These are phyloP conservation scores for Phenganax stokvisi DNA, from an alignment of 92 coral and sea anemone species.

Conservation along the genomic window DNA sequence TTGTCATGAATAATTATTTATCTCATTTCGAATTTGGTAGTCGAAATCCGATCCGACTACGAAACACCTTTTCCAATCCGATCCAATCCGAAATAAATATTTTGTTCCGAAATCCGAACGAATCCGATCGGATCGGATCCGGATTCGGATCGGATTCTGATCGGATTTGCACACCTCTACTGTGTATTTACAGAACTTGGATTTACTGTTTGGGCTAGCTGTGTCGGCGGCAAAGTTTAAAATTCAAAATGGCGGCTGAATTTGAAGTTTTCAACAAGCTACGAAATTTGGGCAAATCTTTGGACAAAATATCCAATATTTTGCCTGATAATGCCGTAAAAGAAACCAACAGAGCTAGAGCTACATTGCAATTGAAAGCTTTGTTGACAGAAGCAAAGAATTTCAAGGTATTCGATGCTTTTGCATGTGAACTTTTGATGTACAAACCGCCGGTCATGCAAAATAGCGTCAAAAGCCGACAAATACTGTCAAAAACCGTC, in stretches of 20 bases:
- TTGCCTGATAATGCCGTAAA: neutral
- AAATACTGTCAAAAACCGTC: too few species aligned
- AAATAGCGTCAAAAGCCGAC: too few species aligned
- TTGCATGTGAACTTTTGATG: neutral
- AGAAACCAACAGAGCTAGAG: constrained; percentile 29
- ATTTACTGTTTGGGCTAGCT: constrained; percentile 3
- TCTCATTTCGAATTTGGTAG: too few species aligned
- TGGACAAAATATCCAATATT: constrained; percentile 16
- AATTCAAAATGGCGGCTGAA: constrained; percentile 27
- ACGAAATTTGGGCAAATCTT: constrained; percentile 28
- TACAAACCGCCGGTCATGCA: neutral
- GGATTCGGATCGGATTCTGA: too few species aligned
- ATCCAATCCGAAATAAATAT: too few species aligned
- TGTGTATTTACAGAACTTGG: too few species aligned
- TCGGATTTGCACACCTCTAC: too few species aligned
- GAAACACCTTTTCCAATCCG: too few species aligned
- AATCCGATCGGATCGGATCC: too few species aligned
- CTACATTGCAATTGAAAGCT: constrained; percentile 6
- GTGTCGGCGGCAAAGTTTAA: neutral
- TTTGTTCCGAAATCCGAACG: too few species aligned
- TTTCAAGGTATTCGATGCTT: constrained; percentile 8
- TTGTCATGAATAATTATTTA: too few species aligned
- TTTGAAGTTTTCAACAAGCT: constrained; percentile 36
- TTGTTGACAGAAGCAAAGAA: constrained; percentile 23
- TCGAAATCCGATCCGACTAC: too few species aligned